phyloP scores from a whole-genome alignment of 2,113 vertebrate genomes.

The Onychostruthus taczanowskii region DNA sequence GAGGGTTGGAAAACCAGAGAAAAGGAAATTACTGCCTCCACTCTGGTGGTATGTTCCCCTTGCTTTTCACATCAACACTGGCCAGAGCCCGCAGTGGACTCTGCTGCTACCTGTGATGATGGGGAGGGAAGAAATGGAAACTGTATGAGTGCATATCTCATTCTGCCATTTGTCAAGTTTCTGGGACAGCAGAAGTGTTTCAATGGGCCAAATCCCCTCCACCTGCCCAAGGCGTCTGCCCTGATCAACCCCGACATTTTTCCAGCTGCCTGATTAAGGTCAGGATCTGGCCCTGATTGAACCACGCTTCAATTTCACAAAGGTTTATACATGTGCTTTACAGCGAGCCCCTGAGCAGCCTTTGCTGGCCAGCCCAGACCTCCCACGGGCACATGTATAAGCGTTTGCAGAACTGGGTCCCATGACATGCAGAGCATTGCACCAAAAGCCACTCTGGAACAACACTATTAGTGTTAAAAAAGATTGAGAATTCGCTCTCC shows the following conservation, averaged over 20 bases:
- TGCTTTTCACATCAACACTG: conserved; percentile 42
- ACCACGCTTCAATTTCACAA: background rate
- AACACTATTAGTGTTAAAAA: conserved; percentile 71
- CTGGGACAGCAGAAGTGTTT: conserved; percentile 42
- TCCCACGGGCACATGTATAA: background rate
- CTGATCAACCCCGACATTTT: background rate
- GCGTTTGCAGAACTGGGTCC: background rate
- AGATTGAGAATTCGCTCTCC: conserved; percentile 28
- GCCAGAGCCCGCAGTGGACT: conserved; percentile 6
- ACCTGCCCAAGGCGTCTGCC: background rate
- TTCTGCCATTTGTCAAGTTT: background rate
- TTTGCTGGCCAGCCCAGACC: background rate
- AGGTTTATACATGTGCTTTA: background rate
- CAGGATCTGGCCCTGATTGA: background rate
- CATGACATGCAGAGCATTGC: background rate
- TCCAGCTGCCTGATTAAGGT: background rate
- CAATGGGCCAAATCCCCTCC: background rate
- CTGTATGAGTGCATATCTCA: background rate
- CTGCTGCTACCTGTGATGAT: conserved; percentile 22
- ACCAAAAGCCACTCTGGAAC: conserved; percentile 37
- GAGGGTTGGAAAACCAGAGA: conserved; percentile 37
- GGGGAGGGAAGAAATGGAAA: conserved; percentile 19
- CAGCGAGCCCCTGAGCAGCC: background rate
- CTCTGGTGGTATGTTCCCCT: conserved; percentile 1
- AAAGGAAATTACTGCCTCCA: background rate